Conservation (phyloP, 2,888 invertebrate genomes). For the Ichneumon xanthorius region DNA sequence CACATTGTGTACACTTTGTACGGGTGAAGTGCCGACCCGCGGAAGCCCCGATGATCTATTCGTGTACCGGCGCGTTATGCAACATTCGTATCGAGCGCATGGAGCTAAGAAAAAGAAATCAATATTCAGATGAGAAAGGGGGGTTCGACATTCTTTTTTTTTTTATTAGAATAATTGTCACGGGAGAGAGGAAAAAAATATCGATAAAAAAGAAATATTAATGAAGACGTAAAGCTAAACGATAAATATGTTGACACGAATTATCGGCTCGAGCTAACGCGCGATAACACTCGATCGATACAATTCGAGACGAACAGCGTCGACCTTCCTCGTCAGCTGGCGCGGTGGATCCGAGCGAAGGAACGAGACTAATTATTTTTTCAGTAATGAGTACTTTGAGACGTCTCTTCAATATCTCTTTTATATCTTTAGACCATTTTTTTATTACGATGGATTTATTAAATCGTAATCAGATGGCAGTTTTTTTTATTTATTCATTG, state of each 20-base stretch:
- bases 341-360: not conserved
- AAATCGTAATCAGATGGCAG: no score
- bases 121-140: not conserved
- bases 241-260: not conserved
- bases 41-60: not conserved
- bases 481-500: no score
- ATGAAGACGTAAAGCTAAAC: not conserved
- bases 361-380: no score
- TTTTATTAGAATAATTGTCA: no score
- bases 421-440: no score
- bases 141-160: not conserved
- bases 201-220: not conserved
- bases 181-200: not conserved
- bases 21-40: not conserved
- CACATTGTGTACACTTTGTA: slow-evolving; percentile 19
- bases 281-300: not conserved
- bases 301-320: not conserved
- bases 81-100: slow-evolving; percentile 13
- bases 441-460: no score
- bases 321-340: not conserved
- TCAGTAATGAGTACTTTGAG: no score
- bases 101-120: not conserved
- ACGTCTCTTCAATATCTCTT: no score
- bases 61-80: slow-evolving; percentile 6
- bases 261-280: slow-evolving; percentile 1